Percentiles rank a stretch among this genome's conserved stretches.
These are phyloP conservation scores for Leptinotarsa haldemani DNA, from an alignment of 2,888 invertebrate species.

Conservation along the genomic window DNA sequence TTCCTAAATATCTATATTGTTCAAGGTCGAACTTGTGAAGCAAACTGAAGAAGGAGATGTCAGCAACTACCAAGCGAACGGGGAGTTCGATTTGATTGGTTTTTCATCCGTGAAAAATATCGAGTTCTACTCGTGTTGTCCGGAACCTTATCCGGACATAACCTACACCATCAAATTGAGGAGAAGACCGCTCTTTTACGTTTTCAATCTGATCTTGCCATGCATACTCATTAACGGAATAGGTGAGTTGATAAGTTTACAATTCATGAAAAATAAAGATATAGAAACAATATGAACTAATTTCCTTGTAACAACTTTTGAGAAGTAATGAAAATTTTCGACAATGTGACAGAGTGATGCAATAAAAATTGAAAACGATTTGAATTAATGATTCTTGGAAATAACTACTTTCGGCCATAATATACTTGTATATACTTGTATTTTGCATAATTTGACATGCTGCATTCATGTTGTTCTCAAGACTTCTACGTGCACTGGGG, in stretches of 20 bases:
- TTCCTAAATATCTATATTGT: background rate
- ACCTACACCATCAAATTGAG: slow-evolving; percentile 82
- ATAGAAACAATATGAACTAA: too few relatives aligned
- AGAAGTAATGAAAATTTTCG: too few relatives aligned
- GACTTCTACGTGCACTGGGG: too few relatives aligned
- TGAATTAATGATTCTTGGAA: too few relatives aligned
- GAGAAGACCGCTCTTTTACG: slow-evolving; percentile 84
- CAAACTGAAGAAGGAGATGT: slow-evolving; percentile 86
- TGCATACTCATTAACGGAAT: slow-evolving; percentile 88
- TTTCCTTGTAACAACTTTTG: too few relatives aligned
- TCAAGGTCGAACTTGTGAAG: slow-evolving; percentile 78
- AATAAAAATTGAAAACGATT: too few relatives aligned
- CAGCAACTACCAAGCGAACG: slow-evolving; percentile 91
- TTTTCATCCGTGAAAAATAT: slow-evolving; percentile 80
- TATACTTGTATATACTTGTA: too few relatives aligned
- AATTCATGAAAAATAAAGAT: too few relatives aligned
- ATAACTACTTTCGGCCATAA: too few relatives aligned
- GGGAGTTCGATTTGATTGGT: slow-evolving; percentile 86
- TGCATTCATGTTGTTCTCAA: too few relatives aligned
- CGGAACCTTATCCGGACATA: slow-evolving; percentile 86
- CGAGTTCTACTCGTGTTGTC: slow-evolving; percentile 83
- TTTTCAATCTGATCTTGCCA: slow-evolving; percentile 86
- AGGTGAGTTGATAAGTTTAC: slow-evolving; percentile 68
- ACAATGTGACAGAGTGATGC: too few relatives aligned
- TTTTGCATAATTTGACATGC: too few relatives aligned